Conservation (phyloP, 2,113 vertebrate species). For the Ciconia maguari region DNA sequence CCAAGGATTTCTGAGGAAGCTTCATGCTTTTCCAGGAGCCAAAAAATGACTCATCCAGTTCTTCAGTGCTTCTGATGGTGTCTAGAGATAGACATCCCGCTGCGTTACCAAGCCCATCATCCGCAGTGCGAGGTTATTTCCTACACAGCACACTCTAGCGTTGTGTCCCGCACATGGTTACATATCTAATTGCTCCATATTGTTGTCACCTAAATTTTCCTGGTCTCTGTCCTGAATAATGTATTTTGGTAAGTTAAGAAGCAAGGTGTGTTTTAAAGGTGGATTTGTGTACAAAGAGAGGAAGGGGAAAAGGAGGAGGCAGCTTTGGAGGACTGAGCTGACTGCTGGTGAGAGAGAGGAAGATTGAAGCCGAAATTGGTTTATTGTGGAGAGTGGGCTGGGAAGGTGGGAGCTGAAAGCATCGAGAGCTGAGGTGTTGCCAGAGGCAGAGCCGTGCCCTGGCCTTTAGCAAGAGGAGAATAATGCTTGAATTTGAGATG, state of each 20-base stretch:
- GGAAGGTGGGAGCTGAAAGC: not conserved
- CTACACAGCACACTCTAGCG: not conserved
- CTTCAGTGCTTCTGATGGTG: not conserved
- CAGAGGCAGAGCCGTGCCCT: not conserved
- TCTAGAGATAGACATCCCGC: not conserved
- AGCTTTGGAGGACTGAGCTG: not conserved
- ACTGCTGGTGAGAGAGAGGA: not conserved
- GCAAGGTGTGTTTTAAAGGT: not conserved
- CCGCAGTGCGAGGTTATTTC: rapidly evolving
- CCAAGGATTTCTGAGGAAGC: not conserved
- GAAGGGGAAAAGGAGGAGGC: not conserved
- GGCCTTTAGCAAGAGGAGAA: not conserved
- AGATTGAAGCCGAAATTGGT: not conserved
- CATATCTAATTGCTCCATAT: not conserved
- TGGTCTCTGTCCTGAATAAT: not conserved
- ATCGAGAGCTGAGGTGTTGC: not conserved
- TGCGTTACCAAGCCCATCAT: rapidly evolving
- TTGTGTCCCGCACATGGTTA: not conserved
- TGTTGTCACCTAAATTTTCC: rapidly evolving
- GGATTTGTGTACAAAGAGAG: not conserved
- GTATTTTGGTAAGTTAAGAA: not conserved
- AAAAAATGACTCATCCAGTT: not conserved
- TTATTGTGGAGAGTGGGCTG: not conserved
- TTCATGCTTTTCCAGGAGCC: rapidly evolving
- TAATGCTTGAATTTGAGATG: rapidly evolving